Percentiles rank a stretch among this genome's conserved stretches.
Evolutionary conservation across 2,797 vertebrate species (phyloP).

Genomic region (Aphelocoma californica): DNA sequence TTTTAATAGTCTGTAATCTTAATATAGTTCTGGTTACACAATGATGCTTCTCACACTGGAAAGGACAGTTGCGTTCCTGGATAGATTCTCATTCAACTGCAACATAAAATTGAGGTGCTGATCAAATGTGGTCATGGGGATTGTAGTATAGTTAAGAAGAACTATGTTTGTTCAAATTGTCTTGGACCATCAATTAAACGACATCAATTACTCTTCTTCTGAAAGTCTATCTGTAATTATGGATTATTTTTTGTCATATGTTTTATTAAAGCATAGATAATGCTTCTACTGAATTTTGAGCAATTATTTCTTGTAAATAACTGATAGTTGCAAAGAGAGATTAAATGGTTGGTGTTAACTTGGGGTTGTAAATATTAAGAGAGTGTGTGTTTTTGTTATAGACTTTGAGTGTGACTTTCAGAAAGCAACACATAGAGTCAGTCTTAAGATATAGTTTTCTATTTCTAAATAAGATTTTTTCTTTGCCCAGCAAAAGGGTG

Average conservation of each 20-base stretch:
- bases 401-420: neutral
- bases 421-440: neutral
- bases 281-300: neutral
- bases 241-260: neutral
- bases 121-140: neutral
- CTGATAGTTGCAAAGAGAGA: neutral
- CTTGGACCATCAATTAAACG: neutral
- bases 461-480: neutral
- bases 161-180: neutral
- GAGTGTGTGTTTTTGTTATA: neutral
- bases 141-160: neutral
- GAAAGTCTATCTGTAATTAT: neutral
- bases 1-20: neutral
- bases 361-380: neutral
- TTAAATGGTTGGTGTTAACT: neutral
- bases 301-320: neutral
- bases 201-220: neutral
- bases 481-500: neutral
- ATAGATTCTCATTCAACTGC: neutral
- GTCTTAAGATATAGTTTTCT: neutral
- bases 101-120: neutral
- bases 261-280: neutral
- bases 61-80: neutral
- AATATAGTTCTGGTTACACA: neutral
- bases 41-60: neutral